These are phyloP conservation scores for Drosophila anomelani DNA, from an alignment of 2,888 invertebrate genomes.

Conservation along the genomic window DNA sequence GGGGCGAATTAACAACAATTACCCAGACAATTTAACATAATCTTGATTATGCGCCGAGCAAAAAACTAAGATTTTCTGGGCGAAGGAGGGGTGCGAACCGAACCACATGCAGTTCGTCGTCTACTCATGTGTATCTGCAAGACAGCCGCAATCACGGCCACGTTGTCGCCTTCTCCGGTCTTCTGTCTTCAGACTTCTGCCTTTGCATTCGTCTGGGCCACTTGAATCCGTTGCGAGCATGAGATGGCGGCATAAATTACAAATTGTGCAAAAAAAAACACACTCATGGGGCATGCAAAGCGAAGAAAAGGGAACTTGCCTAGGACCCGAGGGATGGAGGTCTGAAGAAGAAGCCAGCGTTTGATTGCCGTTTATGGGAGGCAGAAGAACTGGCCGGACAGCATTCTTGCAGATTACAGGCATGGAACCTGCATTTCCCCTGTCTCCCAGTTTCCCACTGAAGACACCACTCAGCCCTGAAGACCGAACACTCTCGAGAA, in stretches of 20 bases:
- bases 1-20: slow-evolving; percentile 76
- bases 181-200: slow-evolving; percentile 12
- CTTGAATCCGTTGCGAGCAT: slow-evolving; percentile 59
- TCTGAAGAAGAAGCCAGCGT: slow-evolving; percentile 57
- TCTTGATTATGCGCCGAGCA: slow-evolving; percentile 67
- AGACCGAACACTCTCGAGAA: slow-evolving; percentile 13
- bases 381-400: slow-evolving; percentile 61
- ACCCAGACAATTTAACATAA: slow-evolving; percentile 78
- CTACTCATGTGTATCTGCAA: slow-evolving; percentile 46
- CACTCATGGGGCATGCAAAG: slow-evolving; percentile 29
- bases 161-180: slow-evolving; percentile 50
- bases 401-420: slow-evolving; percentile 66
- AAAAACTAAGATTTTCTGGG: slow-evolving; percentile 29
- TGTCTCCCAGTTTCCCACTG: slow-evolving; percentile 32
- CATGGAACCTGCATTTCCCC: slow-evolving; percentile 51
- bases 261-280: slow-evolving; percentile 58
- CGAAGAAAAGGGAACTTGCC: slow-evolving; percentile 54
- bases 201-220: slow-evolving; percentile 65
- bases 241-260: slow-evolving; percentile 73
- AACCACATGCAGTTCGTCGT: slow-evolving; percentile 31
- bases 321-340: slow-evolving; percentile 38
- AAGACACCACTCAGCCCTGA: neutral
- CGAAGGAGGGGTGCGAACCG: slow-evolving; percentile 15
- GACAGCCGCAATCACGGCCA: slow-evolving; percentile 48
- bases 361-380: slow-evolving; percentile 61